A percentile compares a stretch with the other conserved stretches of the same genome.
Conservation (phyloP, 2,113 vertebrate species). For the Oreocharis arfaki region DNA sequence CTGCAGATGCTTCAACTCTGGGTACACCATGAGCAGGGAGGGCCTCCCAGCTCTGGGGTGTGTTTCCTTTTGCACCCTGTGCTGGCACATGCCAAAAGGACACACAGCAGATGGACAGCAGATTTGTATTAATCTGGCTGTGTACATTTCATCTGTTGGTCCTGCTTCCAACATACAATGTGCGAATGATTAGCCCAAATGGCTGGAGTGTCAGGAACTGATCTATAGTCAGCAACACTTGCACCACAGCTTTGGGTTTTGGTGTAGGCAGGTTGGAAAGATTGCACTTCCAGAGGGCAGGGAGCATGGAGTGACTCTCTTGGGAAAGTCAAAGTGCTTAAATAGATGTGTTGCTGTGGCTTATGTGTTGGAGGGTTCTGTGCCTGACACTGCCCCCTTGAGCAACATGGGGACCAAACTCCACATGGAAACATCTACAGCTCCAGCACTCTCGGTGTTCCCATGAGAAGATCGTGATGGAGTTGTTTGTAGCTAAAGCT, state of each 20-base stretch:
- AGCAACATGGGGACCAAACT: background rate
- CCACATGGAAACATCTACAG: background rate
- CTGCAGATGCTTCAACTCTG: background rate
- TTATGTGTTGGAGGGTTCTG: background rate
- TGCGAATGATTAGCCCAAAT: background rate
- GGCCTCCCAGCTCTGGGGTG: background rate
- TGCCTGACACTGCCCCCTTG: background rate
- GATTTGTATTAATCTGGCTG: background rate
- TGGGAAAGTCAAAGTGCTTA: background rate
- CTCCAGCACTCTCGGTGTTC: background rate
- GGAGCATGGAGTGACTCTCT: background rate
- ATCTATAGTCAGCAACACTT: background rate
- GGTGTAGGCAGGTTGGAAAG: background rate
- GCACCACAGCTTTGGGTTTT: background rate
- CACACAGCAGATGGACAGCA: background rate
- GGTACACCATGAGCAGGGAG: background rate
- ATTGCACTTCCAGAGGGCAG: fast-evolving
- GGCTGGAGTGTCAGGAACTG: fast-evolving
- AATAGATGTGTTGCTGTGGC: background rate
- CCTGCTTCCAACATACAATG: background rate
- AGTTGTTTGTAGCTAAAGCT: background rate
- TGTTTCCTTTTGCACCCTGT: background rate
- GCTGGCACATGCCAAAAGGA: background rate
- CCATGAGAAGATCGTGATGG: background rate
- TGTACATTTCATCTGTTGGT: background rate